Base-by-base conservation (phyloP, 1,140 invertebrate species). In the Trigoniulus corallinus region DNA sequence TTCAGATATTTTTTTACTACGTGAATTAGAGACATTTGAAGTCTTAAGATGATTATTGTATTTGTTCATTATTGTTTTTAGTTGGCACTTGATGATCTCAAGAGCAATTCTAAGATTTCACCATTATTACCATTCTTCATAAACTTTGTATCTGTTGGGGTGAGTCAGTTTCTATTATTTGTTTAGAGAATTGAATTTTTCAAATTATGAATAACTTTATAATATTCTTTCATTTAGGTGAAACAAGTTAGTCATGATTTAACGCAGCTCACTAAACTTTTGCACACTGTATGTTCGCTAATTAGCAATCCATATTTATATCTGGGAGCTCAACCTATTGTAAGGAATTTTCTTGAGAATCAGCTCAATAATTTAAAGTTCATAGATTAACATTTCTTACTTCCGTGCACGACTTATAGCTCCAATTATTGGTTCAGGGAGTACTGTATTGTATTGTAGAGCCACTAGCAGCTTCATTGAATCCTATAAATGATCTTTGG, bases 401-500 rank as follows among this genome's bases (percentile, higher is more conserved):
- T n/a, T n/a, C n/a, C n/a, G n/a, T n/a, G n/a, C n/a, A n/a, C n/a
- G n/a, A n/a, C n/a, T n/a, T n/a, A n/a, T n/a, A 66, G 65, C 48
- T 67, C 10, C 54, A 55, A 43, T 49, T 62, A 27, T 42, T 67
- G 34, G 57, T 67, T n/a, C 64, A 67, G 43, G 57, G 59, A 50
- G 57, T 67, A 20, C 55, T 64, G 44, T 64, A 62, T 46, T 68
- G 66, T 56, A 58, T 66, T 41, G 40, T 66, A 20, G 65, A 67
- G 51, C 63, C 65, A 2, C 50, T 67, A 18, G 58, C 63, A 25
- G 62, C 57, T 2, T 63, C 61, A 23, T 59, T 66, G 21, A 64
- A 65, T 54, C 60, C 60, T 12, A 53, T 57, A 1, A 59, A 62
- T 61, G 66, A 69, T 52, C 65, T 66, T 45, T 69, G 67, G 67